Conservation (phyloP, 2,888 invertebrate genomes). For the Lithodes maja region DNA sequence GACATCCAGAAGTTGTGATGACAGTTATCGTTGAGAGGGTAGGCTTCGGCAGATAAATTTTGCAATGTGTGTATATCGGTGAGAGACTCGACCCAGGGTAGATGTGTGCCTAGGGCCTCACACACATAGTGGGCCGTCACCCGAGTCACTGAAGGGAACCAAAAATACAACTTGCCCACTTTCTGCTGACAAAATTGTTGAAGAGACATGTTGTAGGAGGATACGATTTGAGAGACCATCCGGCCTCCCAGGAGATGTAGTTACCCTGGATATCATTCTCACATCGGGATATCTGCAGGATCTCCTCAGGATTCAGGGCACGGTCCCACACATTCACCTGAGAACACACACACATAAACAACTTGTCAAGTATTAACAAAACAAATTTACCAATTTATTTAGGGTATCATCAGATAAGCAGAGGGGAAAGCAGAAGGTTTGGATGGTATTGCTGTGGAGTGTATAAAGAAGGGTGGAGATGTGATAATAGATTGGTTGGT, state of each 20-base stretch:
- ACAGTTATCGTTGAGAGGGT: slow-evolving; percentile 44
- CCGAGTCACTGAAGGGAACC: slow-evolving; percentile 52
- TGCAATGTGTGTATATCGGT: slow-evolving; percentile 30
- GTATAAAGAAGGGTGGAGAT: no score
- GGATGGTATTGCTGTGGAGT: no score
- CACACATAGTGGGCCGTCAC: slow-evolving; percentile 59
- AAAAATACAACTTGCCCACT: slow-evolving; percentile 47
- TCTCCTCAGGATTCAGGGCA: slow-evolving; percentile 37
- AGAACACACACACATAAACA: no score
- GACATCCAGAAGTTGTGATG: slow-evolving; percentile 48
- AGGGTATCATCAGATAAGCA: no score
- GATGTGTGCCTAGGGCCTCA: slow-evolving; percentile 63
- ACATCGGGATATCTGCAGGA: slow-evolving; percentile 50
- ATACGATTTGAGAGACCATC: slow-evolving; percentile 55
- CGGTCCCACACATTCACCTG: slow-evolving; percentile 69
- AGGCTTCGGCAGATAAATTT: background rate
- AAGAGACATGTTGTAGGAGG: slow-evolving; percentile 42
- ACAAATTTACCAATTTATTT: no score
- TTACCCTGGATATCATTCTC: slow-evolving; percentile 54
- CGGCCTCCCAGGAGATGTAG: slow-evolving; percentile 68
- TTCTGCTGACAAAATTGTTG: slow-evolving; percentile 56
- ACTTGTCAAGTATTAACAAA: no score
- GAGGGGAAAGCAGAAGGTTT: no score
- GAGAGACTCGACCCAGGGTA: slow-evolving; percentile 44
- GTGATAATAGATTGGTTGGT: no score